Evolutionary conservation across 2,113 vertebrate species (phyloP).

Genomic region (Acinonyx jubatus): DNA sequence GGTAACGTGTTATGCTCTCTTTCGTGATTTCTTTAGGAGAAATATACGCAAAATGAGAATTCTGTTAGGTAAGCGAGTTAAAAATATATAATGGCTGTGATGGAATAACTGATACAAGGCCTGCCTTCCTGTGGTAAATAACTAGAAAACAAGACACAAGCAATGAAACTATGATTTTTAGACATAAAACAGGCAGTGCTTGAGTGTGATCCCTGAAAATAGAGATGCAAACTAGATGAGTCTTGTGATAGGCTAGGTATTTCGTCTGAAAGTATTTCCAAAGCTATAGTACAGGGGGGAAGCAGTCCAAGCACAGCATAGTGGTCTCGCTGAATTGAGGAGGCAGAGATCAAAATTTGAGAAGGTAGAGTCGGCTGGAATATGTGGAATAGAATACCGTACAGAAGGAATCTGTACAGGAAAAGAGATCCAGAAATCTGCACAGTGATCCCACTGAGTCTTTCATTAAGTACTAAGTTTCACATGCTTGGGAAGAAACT

Average conservation of each 20-base stretch:
- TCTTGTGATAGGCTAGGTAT: background rate
- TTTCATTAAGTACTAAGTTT: background rate
- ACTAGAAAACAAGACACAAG: background rate
- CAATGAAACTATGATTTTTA: background rate
- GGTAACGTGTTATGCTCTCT: background rate
- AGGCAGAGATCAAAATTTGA: background rate
- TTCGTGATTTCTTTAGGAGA: constrained; percentile 21
- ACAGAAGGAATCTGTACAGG: background rate
- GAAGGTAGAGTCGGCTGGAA: background rate
- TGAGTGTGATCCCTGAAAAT: background rate
- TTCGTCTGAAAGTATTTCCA: background rate
- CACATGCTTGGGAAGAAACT: background rate
- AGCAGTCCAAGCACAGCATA: background rate
- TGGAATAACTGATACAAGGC: background rate
- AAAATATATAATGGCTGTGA: background rate
- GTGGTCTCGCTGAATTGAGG: background rate
- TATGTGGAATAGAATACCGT: background rate
- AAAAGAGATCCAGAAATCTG: background rate
- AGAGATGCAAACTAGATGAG: background rate
- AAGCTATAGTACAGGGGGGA: fast-evolving
- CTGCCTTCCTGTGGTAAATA: background rate
- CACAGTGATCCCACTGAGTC: background rate
- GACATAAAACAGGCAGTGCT: background rate
- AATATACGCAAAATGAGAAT: background rate
- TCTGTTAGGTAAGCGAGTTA: background rate